Conservation (phyloP, 2,888 invertebrate genomes). For the Calameuta pallipes region DNA sequence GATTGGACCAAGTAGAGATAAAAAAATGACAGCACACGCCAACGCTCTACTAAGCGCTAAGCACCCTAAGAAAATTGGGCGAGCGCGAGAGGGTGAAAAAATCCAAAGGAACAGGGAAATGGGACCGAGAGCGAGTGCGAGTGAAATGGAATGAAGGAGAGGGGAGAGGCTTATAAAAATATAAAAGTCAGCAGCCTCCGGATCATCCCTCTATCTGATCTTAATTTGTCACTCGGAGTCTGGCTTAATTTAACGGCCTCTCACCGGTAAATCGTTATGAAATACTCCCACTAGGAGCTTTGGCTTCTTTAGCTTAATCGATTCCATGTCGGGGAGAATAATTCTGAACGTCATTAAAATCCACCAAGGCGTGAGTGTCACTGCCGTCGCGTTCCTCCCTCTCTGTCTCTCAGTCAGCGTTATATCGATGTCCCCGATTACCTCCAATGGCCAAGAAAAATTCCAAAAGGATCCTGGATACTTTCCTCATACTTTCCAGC, state of each 20-base stretch:
- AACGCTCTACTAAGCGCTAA: neutral
- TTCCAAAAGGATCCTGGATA: neutral
- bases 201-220: constrained; percentile 64
- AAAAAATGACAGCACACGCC: constrained; percentile 23
- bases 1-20: neutral
- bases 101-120: neutral
- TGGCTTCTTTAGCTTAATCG: neutral
- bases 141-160: neutral
- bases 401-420: neutral
- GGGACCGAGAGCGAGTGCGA: neutral
- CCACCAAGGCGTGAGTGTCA: neutral
- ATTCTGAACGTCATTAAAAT: neutral
- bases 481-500: neutral
- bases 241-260: constrained; percentile 42
- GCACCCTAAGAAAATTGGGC: constrained; percentile 52
- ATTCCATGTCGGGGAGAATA: neutral
- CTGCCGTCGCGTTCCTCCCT: neutral
- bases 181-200: constrained; percentile 59
- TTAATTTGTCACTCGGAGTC: constrained; percentile 60
- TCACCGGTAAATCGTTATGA: constrained; percentile 35
- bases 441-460: neutral
- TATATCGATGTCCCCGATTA: neutral
- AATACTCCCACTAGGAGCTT: constrained; percentile 1
- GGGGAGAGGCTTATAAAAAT: constrained; percentile 52
- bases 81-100: constrained; percentile 11